These are phyloP conservation scores for Mesorhabditis sp. DNA, from an alignment of 2,888 invertebrate genomes.

Conservation along the genomic window DNA sequence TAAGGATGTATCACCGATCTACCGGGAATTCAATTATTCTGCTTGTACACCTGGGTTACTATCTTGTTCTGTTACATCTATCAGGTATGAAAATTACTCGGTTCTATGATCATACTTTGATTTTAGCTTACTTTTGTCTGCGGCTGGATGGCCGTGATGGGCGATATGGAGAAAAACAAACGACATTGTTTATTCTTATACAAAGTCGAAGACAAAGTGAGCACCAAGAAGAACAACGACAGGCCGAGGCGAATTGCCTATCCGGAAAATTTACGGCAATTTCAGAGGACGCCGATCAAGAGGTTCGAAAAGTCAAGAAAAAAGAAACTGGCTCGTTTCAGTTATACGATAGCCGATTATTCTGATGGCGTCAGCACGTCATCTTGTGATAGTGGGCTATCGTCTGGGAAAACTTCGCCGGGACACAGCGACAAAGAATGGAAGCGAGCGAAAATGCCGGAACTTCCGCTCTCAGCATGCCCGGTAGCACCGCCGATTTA, in stretches of 20 bases:
- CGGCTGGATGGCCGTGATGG: constrained; percentile 82
- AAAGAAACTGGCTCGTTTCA: background rate
- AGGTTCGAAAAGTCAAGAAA: background rate
- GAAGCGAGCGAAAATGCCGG: background rate
- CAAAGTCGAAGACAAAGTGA: constrained; percentile 21
- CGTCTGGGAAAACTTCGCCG: background rate
- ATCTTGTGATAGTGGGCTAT: background rate
- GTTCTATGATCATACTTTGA: background rate
- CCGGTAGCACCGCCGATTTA: background rate
- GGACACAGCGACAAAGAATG: background rate
- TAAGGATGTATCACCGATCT: constrained; percentile 77
- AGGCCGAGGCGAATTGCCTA: constrained; percentile 11
- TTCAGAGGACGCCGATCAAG: constrained; percentile 21
- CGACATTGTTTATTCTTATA: constrained; percentile 69
- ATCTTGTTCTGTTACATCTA: constrained; percentile 84
- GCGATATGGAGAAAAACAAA: constrained; percentile 81
- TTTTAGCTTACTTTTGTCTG: constrained; percentile 78
- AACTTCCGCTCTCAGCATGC: background rate
- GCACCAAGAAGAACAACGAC: constrained; percentile 21
- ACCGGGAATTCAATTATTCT: constrained; percentile 87
- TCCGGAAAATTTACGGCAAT: constrained; percentile 24
- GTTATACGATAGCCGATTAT: background rate
- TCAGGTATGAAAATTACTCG: constrained; percentile 63
- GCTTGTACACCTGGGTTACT: constrained; percentile 87
- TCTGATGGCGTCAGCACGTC: background rate